Base-by-base conservation (phyloP, 2,113 vertebrate species). In the Hippopotamus amphibius region DNA sequence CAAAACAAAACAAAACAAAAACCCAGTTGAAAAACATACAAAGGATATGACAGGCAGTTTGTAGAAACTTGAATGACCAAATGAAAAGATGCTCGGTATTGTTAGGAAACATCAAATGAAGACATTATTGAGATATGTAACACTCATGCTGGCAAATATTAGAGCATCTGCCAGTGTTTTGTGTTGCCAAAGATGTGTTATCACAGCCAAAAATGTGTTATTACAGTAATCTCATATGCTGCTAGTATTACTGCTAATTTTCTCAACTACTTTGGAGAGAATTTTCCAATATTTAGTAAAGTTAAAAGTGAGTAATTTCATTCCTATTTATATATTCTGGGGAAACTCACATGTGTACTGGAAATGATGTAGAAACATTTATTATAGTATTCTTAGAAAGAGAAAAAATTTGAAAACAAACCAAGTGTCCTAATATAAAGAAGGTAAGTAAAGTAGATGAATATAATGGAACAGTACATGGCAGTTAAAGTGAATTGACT, bases 371-470 rank as follows among this genome's bases (percentile, higher is more conserved):
- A 37, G 37, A 24, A 57, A 77, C 21, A 41, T 92, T 92, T 95
- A 68, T 84, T 74, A 66, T 17, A 71, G 5, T 53, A 84, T 90
- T 93, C n/a, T 59, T 85, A 59, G 28, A 46, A 81, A n/a, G 83
- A 63, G 11, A 85, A 95, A 85, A 79, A 96, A 37, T 76, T 71
- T 92, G 65, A 80, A 88, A 79, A 69, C 26, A 76, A 95, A 41
- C 24, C 17, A 77, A 50, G 74, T 94, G 43, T 57, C 63, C 30
- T 81, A 63, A 81, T 33, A 63, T 86, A 69, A 90, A 93, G 33
- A 77, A 63, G 63, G 24, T 80, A n/a, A 68, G 48, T 80, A 30
- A 53, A 53, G 53, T 14, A 48, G 66, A 68, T 68, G n/a, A 80
- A 48, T 57, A 46, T 22, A 87, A 24, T 83, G 17, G 14, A 55